A percentile compares a stretch with the other conserved stretches of the same genome.
Evolutionary conservation across 2,113 vertebrate genomes (phyloP).

Genomic region (Corvus cornix): DNA sequence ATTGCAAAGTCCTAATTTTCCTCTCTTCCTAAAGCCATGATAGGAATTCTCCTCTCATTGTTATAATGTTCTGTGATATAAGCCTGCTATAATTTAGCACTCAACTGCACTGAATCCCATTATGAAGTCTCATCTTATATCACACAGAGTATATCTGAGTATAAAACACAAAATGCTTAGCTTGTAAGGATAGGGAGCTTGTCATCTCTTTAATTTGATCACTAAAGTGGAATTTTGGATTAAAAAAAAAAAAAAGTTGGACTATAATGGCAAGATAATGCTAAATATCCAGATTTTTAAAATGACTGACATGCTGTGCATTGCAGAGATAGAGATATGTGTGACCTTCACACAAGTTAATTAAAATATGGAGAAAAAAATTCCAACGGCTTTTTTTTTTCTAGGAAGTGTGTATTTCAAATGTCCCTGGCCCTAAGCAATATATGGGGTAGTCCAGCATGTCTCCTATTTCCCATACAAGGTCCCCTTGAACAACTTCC

Average conservation of each 20-base stretch:
- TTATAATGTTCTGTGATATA: constrained; percentile 56
- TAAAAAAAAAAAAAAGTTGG: constrained; percentile 32
- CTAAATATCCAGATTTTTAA: constrained; percentile 53
- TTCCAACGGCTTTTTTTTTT: neutral
- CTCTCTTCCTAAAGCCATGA: constrained; percentile 47
- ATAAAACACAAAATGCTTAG: constrained; percentile 56
- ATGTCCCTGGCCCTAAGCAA: neutral
- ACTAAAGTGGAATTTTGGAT: constrained; percentile 25
- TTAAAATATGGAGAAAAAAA: constrained; percentile 40
- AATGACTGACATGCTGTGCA: constrained; percentile 20
- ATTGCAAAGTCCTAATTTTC: constrained; percentile 64
- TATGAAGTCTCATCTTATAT: constrained; percentile 51
- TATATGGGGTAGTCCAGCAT: neutral
- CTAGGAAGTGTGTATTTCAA: constrained; percentile 5
- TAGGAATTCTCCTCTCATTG: constrained; percentile 53
- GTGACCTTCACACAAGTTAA: constrained; percentile 68
- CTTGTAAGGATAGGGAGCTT: constrained; percentile 38
- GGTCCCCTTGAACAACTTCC: neutral
- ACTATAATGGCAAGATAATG: constrained; percentile 57
- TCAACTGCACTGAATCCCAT: constrained; percentile 49
- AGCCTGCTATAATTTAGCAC: constrained; percentile 57
- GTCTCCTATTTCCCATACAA: neutral
- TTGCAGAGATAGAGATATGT: constrained; percentile 59
- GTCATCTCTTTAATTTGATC: constrained; percentile 38
- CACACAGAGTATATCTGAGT: constrained; percentile 5